Conservation (phyloP, 2,113 vertebrate genomes). For the Asarcornis scutulata region DNA sequence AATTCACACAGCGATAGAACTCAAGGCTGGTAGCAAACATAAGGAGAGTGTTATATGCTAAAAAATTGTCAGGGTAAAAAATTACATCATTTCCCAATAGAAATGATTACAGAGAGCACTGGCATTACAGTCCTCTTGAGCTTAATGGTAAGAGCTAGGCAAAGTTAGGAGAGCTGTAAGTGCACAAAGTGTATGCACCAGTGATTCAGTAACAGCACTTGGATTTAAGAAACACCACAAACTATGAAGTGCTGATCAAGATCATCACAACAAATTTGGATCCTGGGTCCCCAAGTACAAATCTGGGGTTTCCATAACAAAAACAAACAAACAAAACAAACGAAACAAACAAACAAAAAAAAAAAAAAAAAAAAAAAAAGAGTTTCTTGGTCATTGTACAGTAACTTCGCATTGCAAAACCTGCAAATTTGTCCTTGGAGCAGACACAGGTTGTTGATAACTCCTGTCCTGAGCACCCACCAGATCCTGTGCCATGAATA, state of each 20-base stretch:
- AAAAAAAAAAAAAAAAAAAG: no score
- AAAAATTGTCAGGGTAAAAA: background rate
- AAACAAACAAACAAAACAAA: no score
- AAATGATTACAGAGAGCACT: rapidly evolving
- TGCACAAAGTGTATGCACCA: background rate
- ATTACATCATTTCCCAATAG: background rate
- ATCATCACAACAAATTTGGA: background rate
- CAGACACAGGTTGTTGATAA: background rate
- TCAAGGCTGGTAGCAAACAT: background rate
- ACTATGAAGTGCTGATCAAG: rapidly evolving
- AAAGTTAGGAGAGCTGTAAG: background rate
- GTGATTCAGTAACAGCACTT: background rate
- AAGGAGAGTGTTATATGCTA: background rate
- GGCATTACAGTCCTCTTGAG: background rate
- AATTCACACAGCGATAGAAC: background rate
- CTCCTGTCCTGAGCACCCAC: background rate
- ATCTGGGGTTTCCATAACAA: background rate
- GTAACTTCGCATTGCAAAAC: background rate
- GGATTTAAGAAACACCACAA: background rate
- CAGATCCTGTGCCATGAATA: background rate
- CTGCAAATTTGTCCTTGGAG: background rate
- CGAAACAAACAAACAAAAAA: no score
- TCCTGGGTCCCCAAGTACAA: background rate
- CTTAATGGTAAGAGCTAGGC: background rate
- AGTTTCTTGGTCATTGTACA: no score